Evolutionary conservation across 2,888 invertebrate genomes (phyloP).

Genomic region (Oegoconia quadripuncta): DNA sequence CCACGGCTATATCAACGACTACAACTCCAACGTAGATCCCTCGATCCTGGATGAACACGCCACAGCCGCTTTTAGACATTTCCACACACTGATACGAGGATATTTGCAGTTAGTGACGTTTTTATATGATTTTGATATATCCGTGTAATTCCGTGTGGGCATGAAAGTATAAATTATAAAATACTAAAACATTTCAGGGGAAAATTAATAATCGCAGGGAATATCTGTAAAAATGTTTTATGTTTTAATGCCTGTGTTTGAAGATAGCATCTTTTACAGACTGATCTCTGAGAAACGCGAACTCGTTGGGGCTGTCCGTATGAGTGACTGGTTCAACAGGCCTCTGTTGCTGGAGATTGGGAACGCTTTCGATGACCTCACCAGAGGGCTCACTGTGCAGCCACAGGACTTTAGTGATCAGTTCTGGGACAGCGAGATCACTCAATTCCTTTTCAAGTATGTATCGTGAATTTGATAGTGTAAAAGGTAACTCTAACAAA

Average conservation of each 20-base stretch:
- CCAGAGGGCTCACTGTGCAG: slow-evolving; percentile 87
- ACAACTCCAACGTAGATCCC: slow-evolving; percentile 82
- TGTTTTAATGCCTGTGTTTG: too few relatives aligned
- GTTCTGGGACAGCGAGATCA: slow-evolving; percentile 87
- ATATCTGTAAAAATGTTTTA: too few relatives aligned
- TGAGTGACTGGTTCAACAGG: slow-evolving; percentile 85
- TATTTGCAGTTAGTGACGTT: slow-evolving; percentile 80
- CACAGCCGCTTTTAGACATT: slow-evolving; percentile 85
- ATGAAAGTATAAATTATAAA: too few relatives aligned
- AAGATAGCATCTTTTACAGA: slow-evolving; percentile 48
- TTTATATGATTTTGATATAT: too few relatives aligned
- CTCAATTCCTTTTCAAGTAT: slow-evolving; percentile 65
- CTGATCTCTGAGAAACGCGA: slow-evolving; percentile 79
- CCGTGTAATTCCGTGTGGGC: too few relatives aligned
- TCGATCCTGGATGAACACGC: slow-evolving; percentile 84
- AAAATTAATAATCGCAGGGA: too few relatives aligned
- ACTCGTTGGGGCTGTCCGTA: slow-evolving; percentile 75
- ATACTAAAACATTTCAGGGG: too few relatives aligned
- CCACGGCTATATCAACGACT: slow-evolving; percentile 81
- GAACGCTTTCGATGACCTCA: slow-evolving; percentile 84
- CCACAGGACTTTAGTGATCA: slow-evolving; percentile 87
- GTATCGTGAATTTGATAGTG: slow-evolving; percentile 15
- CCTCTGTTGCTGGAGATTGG: slow-evolving; percentile 82
- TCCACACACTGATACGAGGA: slow-evolving; percentile 85
- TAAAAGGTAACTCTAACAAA: neutral